Conservation (phyloP, 2,797 vertebrate species). For the Bovichtus variegatus region DNA sequence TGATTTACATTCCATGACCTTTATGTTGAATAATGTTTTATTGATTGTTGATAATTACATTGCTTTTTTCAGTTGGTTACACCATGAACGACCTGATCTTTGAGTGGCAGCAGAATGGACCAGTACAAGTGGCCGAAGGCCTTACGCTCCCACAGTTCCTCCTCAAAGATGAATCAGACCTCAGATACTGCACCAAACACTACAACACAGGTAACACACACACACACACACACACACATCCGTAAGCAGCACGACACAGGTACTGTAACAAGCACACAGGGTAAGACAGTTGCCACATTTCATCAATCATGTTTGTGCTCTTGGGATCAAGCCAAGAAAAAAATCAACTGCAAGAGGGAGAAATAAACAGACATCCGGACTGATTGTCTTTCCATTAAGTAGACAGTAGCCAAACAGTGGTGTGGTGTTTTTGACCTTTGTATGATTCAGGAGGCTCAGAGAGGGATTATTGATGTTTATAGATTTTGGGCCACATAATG, state of each 20-base stretch:
- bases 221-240: neutral
- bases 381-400: slow-evolving; percentile 18
- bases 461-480: slow-evolving; percentile 21
- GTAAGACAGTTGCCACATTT: slow-evolving; percentile 23
- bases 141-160: slow-evolving; percentile 97
- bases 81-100: slow-evolving; percentile 99
- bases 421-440: neutral
- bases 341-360: neutral
- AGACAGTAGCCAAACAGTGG: neutral
- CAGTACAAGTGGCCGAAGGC: slow-evolving; percentile 96
- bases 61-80: slow-evolving; percentile 90
- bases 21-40: neutral
- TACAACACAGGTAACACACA: slow-evolving; percentile 80
- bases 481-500: neutral
- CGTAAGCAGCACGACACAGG: neutral
- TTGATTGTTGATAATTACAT: neutral
- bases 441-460: slow-evolving; percentile 5
- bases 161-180: slow-evolving; percentile 96
- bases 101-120: slow-evolving; percentile 97
- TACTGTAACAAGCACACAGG: neutral
- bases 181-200: slow-evolving; percentile 97
- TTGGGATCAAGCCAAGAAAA: slow-evolving; percentile 9
- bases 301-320: slow-evolving; percentile 24
- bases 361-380: slow-evolving; percentile 15
- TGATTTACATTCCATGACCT: neutral